phyloP scores from a whole-genome alignment of 2,113 vertebrate genomes.

The Heteronetta atricapilla region DNA sequence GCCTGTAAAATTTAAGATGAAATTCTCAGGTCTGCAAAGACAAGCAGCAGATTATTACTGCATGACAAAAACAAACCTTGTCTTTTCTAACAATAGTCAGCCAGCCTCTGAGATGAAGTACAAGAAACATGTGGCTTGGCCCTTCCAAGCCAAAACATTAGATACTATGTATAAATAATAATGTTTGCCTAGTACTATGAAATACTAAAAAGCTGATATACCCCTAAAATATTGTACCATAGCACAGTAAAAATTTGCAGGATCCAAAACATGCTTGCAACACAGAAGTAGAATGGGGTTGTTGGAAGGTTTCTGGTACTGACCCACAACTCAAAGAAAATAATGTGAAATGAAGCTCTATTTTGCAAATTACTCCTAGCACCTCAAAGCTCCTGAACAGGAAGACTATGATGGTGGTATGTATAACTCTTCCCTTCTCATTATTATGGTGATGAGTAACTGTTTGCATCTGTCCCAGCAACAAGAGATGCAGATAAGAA shows the following conservation, averaged over 20 bases:
- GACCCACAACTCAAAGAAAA: neutral
- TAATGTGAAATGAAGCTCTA: neutral
- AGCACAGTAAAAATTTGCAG: neutral
- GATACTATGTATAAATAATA: neutral
- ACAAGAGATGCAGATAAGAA: neutral
- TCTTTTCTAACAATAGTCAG: conserved; percentile 11
- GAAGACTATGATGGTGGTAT: neutral
- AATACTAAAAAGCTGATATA: neutral
- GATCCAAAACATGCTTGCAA: neutral
- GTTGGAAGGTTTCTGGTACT: neutral
- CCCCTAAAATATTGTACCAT: neutral
- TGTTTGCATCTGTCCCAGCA: neutral
- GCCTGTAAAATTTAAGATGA: neutral
- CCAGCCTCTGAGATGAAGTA: neutral
- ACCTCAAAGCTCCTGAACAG: neutral
- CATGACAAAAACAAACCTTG: neutral
- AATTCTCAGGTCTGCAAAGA: neutral
- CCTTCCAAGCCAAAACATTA: neutral
- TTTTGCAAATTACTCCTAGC: neutral
- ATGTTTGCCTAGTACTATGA: neutral
- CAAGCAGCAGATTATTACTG: neutral
- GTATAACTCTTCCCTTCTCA: neutral
- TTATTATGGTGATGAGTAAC: neutral
- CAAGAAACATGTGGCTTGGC: neutral
- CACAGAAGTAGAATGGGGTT: neutral